Percentiles rank a stretch among this genome's conserved stretches.
Conservation (phyloP, 2,888 invertebrate genomes). For the Papilio elwesi region DNA sequence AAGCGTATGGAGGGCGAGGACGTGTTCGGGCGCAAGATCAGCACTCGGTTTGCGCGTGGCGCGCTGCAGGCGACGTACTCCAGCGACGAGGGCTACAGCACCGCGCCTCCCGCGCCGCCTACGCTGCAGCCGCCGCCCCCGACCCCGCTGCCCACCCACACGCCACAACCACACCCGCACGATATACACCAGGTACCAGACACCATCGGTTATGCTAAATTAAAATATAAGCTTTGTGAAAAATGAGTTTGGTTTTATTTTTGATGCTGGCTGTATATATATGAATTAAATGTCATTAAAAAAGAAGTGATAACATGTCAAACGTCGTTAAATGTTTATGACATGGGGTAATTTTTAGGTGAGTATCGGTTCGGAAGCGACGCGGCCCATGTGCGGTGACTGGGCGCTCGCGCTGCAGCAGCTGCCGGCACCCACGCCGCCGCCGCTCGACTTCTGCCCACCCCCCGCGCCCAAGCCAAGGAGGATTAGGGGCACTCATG, state of each 20-base stretch:
- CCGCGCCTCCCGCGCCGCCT: constrained; percentile 60
- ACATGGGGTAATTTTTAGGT: background rate
- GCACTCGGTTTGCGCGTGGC: constrained; percentile 68
- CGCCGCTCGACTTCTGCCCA: constrained; percentile 68
- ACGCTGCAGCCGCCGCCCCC: constrained; percentile 46
- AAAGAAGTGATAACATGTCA: background rate
- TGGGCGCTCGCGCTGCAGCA: constrained; percentile 74
- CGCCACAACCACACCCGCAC: background rate
- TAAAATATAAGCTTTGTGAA: too few relatives aligned
- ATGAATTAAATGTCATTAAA: too few relatives aligned
- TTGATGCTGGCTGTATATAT: too few relatives aligned
- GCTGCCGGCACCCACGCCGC: constrained; percentile 70
- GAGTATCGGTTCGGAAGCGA: constrained; percentile 23
- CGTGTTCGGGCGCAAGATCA: constrained; percentile 90
- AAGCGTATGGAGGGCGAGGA: constrained; percentile 94
- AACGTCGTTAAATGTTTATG: background rate
- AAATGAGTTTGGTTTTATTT: too few relatives aligned
- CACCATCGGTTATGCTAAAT: too few relatives aligned
- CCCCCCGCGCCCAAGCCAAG: constrained; percentile 70
- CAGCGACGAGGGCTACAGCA: constrained; percentile 80
- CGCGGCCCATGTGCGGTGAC: constrained; percentile 48
- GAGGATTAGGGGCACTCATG: constrained; percentile 77
- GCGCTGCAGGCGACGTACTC: constrained; percentile 69
- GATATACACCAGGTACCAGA: background rate
- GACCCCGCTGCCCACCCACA: background rate